Conservation (phyloP, 2,113 vertebrate genomes). For the Pycnonotus jocosus region DNA sequence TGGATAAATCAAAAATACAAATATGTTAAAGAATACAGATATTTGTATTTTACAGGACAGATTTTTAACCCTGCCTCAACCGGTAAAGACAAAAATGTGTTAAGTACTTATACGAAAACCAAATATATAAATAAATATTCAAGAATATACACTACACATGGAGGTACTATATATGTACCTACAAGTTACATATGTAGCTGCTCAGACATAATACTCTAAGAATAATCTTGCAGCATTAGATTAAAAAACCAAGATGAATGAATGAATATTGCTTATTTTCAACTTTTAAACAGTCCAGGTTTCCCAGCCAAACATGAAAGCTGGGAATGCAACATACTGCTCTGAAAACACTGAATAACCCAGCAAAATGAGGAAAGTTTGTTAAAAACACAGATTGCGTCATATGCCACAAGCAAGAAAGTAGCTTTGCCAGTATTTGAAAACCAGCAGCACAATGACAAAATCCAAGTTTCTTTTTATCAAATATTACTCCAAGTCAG, state of each 20-base stretch:
- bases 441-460: background rate
- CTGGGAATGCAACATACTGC: background rate
- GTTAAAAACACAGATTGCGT: background rate
- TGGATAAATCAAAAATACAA: background rate
- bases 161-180: background rate
- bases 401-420: background rate
- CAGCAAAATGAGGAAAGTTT: background rate
- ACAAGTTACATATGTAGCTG: accelerated
- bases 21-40: background rate
- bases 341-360: constrained; percentile 19
- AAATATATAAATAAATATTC: background rate
- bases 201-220: background rate
- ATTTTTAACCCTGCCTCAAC: background rate
- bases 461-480: background rate
- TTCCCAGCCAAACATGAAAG: background rate
- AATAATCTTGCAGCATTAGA: background rate
- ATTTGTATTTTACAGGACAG: background rate
- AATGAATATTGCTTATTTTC: background rate
- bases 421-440: background rate
- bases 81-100: background rate
- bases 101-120: background rate
- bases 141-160: background rate
- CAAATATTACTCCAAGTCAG: background rate
- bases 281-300: background rate
- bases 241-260: background rate